A percentile compares a stretch with the other conserved stretches of the same genome.
Evolutionary conservation across 2,113 vertebrate species (phyloP).

Genomic region (Abramis brama): DNA sequence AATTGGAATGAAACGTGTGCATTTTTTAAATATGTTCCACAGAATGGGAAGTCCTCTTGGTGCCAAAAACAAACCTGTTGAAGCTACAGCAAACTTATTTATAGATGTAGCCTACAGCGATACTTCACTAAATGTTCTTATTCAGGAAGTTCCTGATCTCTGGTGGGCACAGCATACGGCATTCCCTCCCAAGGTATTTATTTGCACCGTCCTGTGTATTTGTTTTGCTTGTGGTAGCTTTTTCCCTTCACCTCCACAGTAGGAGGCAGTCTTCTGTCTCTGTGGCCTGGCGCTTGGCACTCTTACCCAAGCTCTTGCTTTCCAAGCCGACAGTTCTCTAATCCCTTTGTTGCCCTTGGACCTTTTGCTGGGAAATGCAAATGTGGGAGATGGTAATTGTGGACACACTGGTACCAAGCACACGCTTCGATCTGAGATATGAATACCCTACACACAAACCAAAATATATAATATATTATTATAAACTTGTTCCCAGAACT

Average conservation of each 20-base stretch:
- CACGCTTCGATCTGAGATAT: conserved; percentile 31
- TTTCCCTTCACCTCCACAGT: conserved; percentile 62
- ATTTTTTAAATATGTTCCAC: not conserved
- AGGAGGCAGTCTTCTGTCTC: conserved; percentile 71
- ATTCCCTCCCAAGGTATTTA: conserved; percentile 69
- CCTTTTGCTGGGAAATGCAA: conserved; percentile 66
- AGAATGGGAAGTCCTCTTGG: conserved; percentile 3
- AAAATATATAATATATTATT: not conserved
- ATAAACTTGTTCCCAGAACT: conserved; percentile 13
- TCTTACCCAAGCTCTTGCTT: conserved; percentile 71
- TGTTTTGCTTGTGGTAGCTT: conserved; percentile 73
- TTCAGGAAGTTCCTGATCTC: conserved; percentile 60
- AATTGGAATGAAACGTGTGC: not conserved
- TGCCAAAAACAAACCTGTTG: conserved; percentile 25
- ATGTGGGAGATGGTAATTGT: conserved; percentile 63
- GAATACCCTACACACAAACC: conserved; percentile 18
- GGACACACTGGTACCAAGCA: conserved; percentile 22
- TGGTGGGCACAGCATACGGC: conserved; percentile 65
- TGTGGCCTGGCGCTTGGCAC: conserved; percentile 67
- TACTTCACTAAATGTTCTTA: conserved; percentile 10
- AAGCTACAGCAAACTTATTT: conserved; percentile 19
- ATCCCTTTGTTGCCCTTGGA: conserved; percentile 58
- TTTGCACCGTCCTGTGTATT: conserved; percentile 70
- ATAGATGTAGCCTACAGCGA: conserved; percentile 2
- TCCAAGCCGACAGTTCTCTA: conserved; percentile 62